These are phyloP conservation scores for Pleuronectes platessa DNA, from an alignment of 2,113 vertebrate genomes.

Conservation along the genomic window DNA sequence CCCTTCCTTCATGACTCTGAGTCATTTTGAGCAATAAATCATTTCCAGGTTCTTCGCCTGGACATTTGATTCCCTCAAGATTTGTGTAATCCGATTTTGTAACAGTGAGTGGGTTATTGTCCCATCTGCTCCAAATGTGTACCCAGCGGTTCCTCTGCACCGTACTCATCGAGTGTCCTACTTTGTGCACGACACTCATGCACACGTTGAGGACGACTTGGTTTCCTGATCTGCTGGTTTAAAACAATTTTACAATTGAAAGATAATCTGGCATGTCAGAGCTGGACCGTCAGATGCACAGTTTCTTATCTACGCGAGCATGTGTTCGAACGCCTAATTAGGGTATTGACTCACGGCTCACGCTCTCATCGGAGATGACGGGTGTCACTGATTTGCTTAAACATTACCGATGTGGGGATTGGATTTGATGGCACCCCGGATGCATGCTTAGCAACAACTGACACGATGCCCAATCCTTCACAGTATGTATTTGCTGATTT, in stretches of 20 bases:
- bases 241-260: constrained; percentile 43
- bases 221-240: constrained; percentile 20
- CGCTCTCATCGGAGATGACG: constrained; percentile 54
- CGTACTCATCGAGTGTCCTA: constrained; percentile 23
- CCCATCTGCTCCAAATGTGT: background rate
- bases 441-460: constrained; percentile 59
- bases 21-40: constrained; percentile 30
- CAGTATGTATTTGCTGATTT: constrained; percentile 55
- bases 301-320: constrained; percentile 62
- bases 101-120: background rate
- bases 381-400: constrained; percentile 62
- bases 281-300: constrained; percentile 34
- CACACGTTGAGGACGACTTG: constrained; percentile 15
- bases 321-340: constrained; percentile 60
- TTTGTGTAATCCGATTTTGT: background rate
- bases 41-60: constrained; percentile 34
- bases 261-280: constrained; percentile 50
- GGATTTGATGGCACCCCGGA: constrained; percentile 69
- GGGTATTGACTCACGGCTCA: constrained; percentile 49
- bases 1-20: constrained; percentile 5
- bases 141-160: background rate
- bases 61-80: constrained; percentile 18
- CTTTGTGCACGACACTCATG: constrained; percentile 13
- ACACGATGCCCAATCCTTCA: constrained; percentile 57
- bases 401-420: constrained; percentile 52